Base-by-base conservation (phyloP, 2,113 vertebrate genomes). In the Nothobranchius furzeri region DNA sequence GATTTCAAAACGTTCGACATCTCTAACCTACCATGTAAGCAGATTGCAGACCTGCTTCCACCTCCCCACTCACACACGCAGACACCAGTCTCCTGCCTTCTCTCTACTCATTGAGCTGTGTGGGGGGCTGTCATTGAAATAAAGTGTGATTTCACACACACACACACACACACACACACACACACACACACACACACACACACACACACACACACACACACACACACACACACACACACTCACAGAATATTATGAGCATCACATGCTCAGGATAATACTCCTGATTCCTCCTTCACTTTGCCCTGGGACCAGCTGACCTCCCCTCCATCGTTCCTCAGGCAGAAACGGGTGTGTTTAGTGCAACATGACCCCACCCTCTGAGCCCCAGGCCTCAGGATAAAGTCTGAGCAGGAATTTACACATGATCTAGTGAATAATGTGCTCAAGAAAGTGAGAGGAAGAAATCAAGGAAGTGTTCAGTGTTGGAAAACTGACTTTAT, bases 261-360 rank as follows among this genome's bases (percentile, higher is more conserved):
- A 93, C 90, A 92, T 92, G 92, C 81, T 91, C 37, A 47, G 84
- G 88, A 92, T 92, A 86, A 91, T 87, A 87, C 79, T 86, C 76
- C 46, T 73, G 63, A 83, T 79, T 70, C 64, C 49, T 51, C 56
- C 55, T 82, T 59, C 17, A 81, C 79, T 89, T 70, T 75, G 68
- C 86, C 83, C 84, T 51, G 35, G 82, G 85, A 90, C 73, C 79
- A 85, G 82, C 71, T 86, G 82, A 87, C 77, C 75, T 63, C 51
- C 35, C 20, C 49, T 70, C 37, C 13, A 54, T 64, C 57, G n/a
- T 24, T 78, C 84, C 72, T 71, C 76, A 68, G 83, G 80, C 79
- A 78, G 35, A 72, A 71, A 17, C 61, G 40, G 64, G 45, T 84
- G 53, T 62, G 43, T 47, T 40, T 46, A 55, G 45, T 25, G 8